Conservation (phyloP, 2,113 vertebrate species). For the Hippolais icterina region DNA sequence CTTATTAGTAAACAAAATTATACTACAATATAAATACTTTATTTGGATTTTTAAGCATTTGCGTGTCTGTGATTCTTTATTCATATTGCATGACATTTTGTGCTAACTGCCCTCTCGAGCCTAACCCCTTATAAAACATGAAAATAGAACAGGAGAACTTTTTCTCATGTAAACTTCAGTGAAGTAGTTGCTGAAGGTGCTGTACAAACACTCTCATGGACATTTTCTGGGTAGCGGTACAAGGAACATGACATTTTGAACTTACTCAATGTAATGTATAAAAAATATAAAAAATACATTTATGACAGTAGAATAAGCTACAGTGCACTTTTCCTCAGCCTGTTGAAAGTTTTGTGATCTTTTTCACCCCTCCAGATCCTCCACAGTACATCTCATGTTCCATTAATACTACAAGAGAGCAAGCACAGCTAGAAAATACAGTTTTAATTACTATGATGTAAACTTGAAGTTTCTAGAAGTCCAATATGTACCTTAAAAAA, state of each 20-base stretch:
- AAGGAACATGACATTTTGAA: not conserved
- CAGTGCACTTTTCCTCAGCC: constrained; percentile 28
- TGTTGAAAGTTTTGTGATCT: not conserved
- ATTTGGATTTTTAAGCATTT: not conserved
- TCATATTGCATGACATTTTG: not conserved
- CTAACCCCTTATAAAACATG: not conserved
- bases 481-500: not conserved
- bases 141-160: not conserved
- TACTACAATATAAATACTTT: not conserved
- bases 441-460: not conserved
- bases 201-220: not conserved
- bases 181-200: not conserved
- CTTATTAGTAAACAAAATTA: not conserved
- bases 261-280: not conserved
- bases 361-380: not conserved
- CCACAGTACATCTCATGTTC: not conserved
- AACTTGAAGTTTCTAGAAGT: not conserved
- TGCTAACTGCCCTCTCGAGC: not conserved
- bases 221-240: not conserved
- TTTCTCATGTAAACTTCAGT: constrained; percentile 17
- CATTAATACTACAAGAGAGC: not conserved
- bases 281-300: constrained; percentile 21
- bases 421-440: not conserved
- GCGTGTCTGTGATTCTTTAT: not conserved
- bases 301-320: constrained; percentile 29